Percentiles rank a stretch among this genome's conserved stretches.
Conservation (phyloP, 2,797 vertebrate species). For the Alca torda region DNA sequence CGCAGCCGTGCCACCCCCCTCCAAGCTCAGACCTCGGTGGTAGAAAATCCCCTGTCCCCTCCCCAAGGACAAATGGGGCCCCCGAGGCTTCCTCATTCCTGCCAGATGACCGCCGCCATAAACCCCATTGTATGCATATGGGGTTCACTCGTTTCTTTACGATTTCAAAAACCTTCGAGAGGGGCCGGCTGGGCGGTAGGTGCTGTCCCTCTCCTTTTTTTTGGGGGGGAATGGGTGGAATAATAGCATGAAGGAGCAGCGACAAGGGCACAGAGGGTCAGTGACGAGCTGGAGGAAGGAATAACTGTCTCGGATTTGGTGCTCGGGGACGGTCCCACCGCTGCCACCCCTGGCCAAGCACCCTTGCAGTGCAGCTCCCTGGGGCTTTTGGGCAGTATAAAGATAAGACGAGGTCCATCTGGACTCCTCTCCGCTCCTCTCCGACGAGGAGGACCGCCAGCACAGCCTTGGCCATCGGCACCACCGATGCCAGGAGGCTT, state of each 20-base stretch:
- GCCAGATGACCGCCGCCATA: background rate
- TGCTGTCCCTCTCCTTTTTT: background rate
- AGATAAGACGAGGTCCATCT: background rate
- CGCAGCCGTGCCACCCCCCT: background rate
- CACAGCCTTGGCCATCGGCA: background rate
- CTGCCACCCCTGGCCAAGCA: background rate
- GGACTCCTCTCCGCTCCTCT: background rate
- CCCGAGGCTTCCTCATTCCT: constrained; percentile 38
- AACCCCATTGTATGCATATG: constrained; percentile 11
- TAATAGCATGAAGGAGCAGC: background rate
- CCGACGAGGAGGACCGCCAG: background rate
- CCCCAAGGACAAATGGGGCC: background rate
- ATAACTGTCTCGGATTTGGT: background rate
- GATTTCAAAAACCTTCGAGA: background rate
- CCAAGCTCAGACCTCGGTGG: background rate
- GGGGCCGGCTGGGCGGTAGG: background rate
- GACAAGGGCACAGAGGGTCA: background rate
- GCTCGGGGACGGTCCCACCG: background rate
- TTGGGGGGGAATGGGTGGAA: background rate
- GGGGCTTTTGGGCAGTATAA: background rate
- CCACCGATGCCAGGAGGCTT: background rate
- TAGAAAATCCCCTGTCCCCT: background rate
- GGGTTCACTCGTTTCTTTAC: background rate
- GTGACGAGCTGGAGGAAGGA: background rate
- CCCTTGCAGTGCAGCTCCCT: background rate